Base-by-base conservation (phyloP, 2,113 vertebrate species). In the Rhinopithecus roxellana region DNA sequence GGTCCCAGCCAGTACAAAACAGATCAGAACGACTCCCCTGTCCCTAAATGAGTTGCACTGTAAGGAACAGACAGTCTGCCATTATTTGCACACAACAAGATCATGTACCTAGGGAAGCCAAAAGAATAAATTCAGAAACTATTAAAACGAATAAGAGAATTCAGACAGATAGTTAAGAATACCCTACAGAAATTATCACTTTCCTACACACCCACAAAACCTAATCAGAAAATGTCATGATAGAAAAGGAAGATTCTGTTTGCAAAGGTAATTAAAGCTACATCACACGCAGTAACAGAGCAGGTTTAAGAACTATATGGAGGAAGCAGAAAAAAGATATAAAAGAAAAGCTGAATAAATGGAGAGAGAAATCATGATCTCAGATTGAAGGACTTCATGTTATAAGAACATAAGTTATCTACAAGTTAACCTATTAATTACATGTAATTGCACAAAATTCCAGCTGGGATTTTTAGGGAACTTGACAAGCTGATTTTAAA, bases 21-120 rank as follows among this genome's bases (percentile, higher is more conserved):
- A 27, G 57, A 14, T 22, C 14, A 6, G 8, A 18, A 40, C 6
- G 7, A 2, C 25, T 35, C 20, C 45, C 38, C 20, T 25, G 16
- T 14, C 14, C 50, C 23, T 10, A 3, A 5, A n/a, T 23, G 1
- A 20, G n/a, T 6, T 11, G 1, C 3, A 11, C 1, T 7, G 61
- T 12, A 59, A 77, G 67, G 69, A 67, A 67, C 27, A 79, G 78
- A 40, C 1, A 9, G 10, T 12, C 45, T 8, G 11, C 40, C 27
- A 11, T 7, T 27, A 18, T 59, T 27, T 59, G 23, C 25, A 69
- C 16, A 35, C 61, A 64, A 35, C 83, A 75, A 38, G 32, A 14
- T 18, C 55, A 1, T 18, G 16, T 43, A 6, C 22, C 50, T 17
- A 38, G 14, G 69, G 40, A 91, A 48, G 25, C 23, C 93, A 91